phyloP scores from a whole-genome alignment of 1,140 invertebrate genomes.

The Nylanderia fulva region DNA sequence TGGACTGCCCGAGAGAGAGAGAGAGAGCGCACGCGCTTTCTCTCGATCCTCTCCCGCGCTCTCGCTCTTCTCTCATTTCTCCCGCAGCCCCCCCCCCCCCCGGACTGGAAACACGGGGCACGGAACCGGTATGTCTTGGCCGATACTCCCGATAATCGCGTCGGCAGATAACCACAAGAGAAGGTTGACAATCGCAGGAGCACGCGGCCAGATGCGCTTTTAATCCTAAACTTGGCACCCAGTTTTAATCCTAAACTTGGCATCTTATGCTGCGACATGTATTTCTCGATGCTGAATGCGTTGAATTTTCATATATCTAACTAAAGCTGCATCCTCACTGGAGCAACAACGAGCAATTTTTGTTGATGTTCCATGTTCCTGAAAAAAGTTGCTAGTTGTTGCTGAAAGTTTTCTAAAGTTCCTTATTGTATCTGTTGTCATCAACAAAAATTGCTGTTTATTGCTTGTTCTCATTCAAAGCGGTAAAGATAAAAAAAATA shows the following conservation, averaged over 20 bases:
- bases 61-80: not conserved
- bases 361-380: no score
- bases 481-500: no score
- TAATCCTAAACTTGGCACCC: not conserved
- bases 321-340: no score
- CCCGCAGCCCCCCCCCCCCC: not conserved
- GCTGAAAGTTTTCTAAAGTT: no score
- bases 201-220: slow-evolving; percentile 11
- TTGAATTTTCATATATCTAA: not conserved
- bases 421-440: no score
- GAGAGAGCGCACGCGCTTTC: slow-evolving; percentile 45
- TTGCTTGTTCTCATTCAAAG: no score
- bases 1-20: slow-evolving; percentile 58
- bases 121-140: slow-evolving; percentile 50
- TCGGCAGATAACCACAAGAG: slow-evolving; percentile 7
- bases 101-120: not conserved
- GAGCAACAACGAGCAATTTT: no score
- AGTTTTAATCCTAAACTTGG: not conserved
- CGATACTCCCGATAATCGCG: slow-evolving; percentile 14
- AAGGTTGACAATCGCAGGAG: not conserved
- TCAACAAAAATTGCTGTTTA: no score
- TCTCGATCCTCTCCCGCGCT: slow-evolving; percentile 23
- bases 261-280: not conserved
- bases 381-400: no score
- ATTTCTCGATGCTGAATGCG: not conserved